A percentile compares a stretch with the other conserved stretches of the same genome.
phyloP scores from a whole-genome alignment of 1,140 invertebrate genomes.

The Probaryconus sp. region DNA sequence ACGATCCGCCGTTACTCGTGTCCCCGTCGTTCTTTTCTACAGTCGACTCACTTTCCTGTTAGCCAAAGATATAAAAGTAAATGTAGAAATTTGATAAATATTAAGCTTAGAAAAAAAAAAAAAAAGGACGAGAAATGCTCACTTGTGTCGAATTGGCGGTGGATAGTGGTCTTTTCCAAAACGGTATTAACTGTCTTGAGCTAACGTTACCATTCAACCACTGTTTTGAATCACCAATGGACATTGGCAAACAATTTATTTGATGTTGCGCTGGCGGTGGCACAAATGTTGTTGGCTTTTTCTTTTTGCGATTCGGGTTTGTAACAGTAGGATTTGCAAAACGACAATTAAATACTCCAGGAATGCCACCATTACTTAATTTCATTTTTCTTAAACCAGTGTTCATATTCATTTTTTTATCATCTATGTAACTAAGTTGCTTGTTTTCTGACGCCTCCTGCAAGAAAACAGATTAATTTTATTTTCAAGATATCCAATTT shows the following conservation, averaged over 20 bases:
- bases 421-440: slow-evolving; percentile 65
- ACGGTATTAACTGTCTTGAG: slow-evolving; percentile 80
- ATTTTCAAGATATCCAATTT: too few relatives aligned
- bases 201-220: slow-evolving; percentile 67
- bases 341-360: slow-evolving; percentile 92
- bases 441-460: slow-evolving; percentile 72
- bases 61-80: not conserved
- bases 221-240: slow-evolving; percentile 67
- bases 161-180: slow-evolving; percentile 88
- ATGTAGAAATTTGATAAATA: slow-evolving; percentile 6
- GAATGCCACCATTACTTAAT: slow-evolving; percentile 81
- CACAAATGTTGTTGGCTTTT: slow-evolving; percentile 92
- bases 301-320: slow-evolving; percentile 88
- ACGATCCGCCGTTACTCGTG: slow-evolving; percentile 84
- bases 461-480: slow-evolving; percentile 9
- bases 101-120: not conserved
- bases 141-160: slow-evolving; percentile 74
- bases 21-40: slow-evolving; percentile 81
- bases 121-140: slow-evolving; percentile 36
- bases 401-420: slow-evolving; percentile 68
- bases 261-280: slow-evolving; percentile 81
- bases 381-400: slow-evolving; percentile 70
- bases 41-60: slow-evolving; percentile 79
- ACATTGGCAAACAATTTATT: slow-evolving; percentile 59
- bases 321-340: slow-evolving; percentile 85